Evolutionary conservation across 2,797 vertebrate genomes (phyloP), one percentile per base, ranked within the genome.

Genomic region (Busarellus nigricollis): DNA sequence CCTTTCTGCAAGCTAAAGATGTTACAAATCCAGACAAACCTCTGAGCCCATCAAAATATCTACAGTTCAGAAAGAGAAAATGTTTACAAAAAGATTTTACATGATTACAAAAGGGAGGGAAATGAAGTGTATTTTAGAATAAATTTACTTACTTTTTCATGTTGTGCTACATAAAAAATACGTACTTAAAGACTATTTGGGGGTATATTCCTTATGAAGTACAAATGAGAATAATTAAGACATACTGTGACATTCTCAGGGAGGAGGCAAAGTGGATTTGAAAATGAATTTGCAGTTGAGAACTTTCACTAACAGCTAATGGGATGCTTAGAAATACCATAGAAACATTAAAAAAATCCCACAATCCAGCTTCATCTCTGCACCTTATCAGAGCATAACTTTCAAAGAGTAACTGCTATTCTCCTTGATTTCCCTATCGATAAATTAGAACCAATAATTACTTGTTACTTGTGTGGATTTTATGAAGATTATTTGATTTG

Each of bases 141-240:
- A 67, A 59, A 85, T n/a, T 69, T 17, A 52, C 58, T 78, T 93
- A 26, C 42, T 38, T 93, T 69, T 55, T 59, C 44, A 10, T 52
- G 7, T 83, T 58, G 31, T 85, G 44, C 28, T 63, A 49, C 5
- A 22, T 89, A 73, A 89, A 45, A 94, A 93, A 49, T 69, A 38
- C 25, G 12, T 14, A 35, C 21, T 66, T 52, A 70, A 50, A 52
- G 4, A 37, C 25, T 81, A 1, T 86, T 57, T 82, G 52, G 13
- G 33, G 7, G 4, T 84, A 42, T 73, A 58, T 65, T 72, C 15
- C 13, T 65, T 72, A 22, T 29, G 9, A 81, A 58, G 13, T 87
- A 58, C 38, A 87, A 87, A 59, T 87, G 73, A 59, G 76, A 93
- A 86, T 91, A 89, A 66, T 93, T 54, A 92, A 85, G 74, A 82